Percentiles rank a stretch among this genome's conserved stretches.
Evolutionary conservation across 2,113 vertebrate species (phyloP).

Genomic region (Rhea americana): DNA sequence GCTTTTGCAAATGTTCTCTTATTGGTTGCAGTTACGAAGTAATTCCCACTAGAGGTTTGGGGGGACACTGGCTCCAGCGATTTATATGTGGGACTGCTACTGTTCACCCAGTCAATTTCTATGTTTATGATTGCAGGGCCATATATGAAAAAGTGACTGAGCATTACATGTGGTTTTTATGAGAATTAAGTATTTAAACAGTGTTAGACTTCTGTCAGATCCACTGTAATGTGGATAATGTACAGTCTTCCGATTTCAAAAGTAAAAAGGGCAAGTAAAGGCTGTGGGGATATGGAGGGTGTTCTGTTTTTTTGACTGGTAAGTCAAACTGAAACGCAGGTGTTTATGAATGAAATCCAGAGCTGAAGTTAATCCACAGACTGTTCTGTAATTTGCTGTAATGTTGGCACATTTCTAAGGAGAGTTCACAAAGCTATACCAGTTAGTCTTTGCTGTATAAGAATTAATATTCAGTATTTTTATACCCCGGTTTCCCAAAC

Average conservation of each 20-base stretch:
- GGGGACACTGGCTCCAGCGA: not conserved
- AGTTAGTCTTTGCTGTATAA: not conserved
- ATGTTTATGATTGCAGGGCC: not conserved
- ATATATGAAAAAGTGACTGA: not conserved
- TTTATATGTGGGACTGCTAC: not conserved
- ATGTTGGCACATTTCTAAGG: not conserved
- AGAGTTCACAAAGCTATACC: not conserved
- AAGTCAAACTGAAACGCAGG: not conserved
- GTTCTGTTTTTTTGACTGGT: too few relatives aligned
- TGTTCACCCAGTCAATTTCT: not conserved
- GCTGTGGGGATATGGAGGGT: too few relatives aligned
- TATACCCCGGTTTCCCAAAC: not conserved
- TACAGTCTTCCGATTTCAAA: not conserved
- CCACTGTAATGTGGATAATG: not conserved
- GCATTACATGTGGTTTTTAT: not conserved
- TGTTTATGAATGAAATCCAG: not conserved
- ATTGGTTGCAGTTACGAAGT: not conserved
- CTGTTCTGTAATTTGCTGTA: not conserved
- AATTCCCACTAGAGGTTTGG: not conserved
- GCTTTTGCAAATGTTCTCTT: conserved; percentile 1
- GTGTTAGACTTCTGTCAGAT: not conserved
- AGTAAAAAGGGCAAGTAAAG: not conserved
- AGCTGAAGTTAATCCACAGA: not conserved
- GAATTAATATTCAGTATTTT: not conserved
- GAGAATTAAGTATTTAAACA: not conserved